A percentile compares a stretch with the other conserved stretches of the same genome.
Conservation (phyloP, 2,888 invertebrate genomes). For the Amphipyra tragopoginis region DNA sequence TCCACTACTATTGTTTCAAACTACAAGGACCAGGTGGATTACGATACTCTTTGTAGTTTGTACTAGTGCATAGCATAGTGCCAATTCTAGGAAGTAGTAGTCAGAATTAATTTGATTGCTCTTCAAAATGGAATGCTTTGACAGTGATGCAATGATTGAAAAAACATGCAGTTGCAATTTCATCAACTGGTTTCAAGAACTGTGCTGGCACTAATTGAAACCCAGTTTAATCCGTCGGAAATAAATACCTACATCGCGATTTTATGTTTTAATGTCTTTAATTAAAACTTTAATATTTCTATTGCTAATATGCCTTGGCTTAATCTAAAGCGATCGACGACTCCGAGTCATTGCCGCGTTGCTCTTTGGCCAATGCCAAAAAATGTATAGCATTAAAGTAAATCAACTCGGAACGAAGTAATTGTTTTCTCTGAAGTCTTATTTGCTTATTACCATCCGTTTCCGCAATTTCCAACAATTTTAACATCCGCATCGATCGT, state of each 20-base stretch:
- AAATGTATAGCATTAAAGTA: too few relatives aligned
- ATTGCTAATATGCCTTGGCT: too few relatives aligned
- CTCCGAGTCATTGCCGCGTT: too few relatives aligned
- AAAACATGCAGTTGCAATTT: slow-evolving; percentile 38
- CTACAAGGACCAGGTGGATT: slow-evolving; percentile 63
- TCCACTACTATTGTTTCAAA: slow-evolving; percentile 43
- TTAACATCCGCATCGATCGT: slow-evolving; percentile 35
- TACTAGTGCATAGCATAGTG: slow-evolving; percentile 40
- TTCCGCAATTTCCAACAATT: slow-evolving; percentile 38
- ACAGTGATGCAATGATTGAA: slow-evolving; percentile 39
- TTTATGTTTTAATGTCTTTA: background rate
- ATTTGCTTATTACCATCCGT: slow-evolving; percentile 15
- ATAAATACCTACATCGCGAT: slow-evolving; percentile 15
- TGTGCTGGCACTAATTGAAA: slow-evolving; percentile 42
- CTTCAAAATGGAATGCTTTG: slow-evolving; percentile 28
- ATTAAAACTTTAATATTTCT: background rate
- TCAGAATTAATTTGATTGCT: slow-evolving; percentile 14
- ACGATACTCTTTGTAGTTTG: slow-evolving; percentile 41
- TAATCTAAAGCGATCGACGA: too few relatives aligned
- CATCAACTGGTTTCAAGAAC: slow-evolving; percentile 39
- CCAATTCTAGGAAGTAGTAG: slow-evolving; percentile 39
- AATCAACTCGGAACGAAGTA: background rate
- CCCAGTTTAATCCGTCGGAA: slow-evolving; percentile 4
- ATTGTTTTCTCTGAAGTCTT: background rate
- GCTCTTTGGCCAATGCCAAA: background rate